Base-by-base conservation (phyloP, 1,140 invertebrate species). In the Spodoptera frugiperda region DNA sequence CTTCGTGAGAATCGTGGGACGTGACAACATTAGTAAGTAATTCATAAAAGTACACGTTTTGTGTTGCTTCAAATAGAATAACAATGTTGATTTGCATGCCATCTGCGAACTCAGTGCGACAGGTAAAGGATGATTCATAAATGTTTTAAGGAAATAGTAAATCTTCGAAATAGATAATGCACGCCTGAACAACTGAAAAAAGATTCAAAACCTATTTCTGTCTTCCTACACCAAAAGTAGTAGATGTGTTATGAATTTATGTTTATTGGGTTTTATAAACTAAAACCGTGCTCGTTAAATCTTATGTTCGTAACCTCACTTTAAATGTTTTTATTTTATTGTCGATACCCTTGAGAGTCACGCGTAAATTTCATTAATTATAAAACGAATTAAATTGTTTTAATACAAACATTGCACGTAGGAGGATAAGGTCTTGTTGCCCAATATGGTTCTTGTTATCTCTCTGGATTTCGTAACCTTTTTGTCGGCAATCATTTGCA, bases 401-500 rank as follows among this genome's bases (percentile, higher is more conserved):
- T 65, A 75, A 65, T 75, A 63, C 25, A 75, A 39, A 39, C 17
- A 30, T 46, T 53, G 21, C 46, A 59, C 57, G 72, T 75, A 75
- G 72, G 72, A 14, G 59, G 57, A 33, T 39, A 65, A 77, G 75
- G 63, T 77, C 75, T 70, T 46, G 12, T 44, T 70, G 53, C 75
- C 65, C 25, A 77, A 17, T 77, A 77, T 21, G 75, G 75, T 33
- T 46, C 75, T 77, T 70, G 53, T 77, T 77, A 70, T 63, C 72
- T 75, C 12, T 33, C 25, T 44, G 15, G 17, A 39, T 70, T 70
- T 70, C 39, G 44, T 59, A 59, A 77, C 17, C 21, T 33, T 61
- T 75, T 77, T 70, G 65, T 49, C 63, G 14, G 54, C 54, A 48
- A 59, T 70, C 54, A 68, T 76, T 76, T 77, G 75, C 51, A 77